Evolutionary conservation across 2,888 invertebrate genomes (phyloP).

Genomic region (Cephus spinipes): DNA sequence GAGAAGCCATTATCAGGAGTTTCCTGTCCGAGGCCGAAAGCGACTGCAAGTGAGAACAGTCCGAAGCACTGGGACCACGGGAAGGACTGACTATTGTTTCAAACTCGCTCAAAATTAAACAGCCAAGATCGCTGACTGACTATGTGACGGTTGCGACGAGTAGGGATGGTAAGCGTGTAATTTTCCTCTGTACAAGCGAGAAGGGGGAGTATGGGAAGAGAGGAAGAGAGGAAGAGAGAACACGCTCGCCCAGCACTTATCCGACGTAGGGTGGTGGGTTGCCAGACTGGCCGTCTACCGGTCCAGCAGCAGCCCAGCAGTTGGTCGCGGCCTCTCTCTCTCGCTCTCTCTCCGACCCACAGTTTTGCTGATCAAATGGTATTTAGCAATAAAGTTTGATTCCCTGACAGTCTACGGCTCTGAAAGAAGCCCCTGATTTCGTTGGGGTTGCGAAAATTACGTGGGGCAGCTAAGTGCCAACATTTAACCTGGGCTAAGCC

Average conservation of each 20-base stretch:
- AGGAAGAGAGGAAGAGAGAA: not conserved
- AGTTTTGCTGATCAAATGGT: slow-evolving; percentile 65
- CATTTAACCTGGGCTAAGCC: slow-evolving; percentile 33
- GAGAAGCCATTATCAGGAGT: slow-evolving; percentile 58
- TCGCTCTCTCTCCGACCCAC: not conserved
- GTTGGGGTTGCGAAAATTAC: slow-evolving; percentile 65
- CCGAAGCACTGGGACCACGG: no score
- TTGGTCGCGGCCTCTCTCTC: not conserved
- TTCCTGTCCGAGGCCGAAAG: not conserved
- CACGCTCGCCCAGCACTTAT: not conserved
- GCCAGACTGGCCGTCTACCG: no score
- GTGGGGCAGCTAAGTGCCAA: slow-evolving; percentile 38
- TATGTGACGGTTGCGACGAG: no score
- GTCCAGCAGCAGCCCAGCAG: no score
- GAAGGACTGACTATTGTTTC: no score
- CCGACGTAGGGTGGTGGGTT: no score
- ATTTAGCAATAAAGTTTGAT: slow-evolving; percentile 67
- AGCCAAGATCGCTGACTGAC: no score
- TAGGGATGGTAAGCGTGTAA: no score
- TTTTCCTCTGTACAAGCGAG: no score
- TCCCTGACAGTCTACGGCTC: slow-evolving; percentile 49
- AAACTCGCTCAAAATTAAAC: no score
- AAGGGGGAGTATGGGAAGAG: not conserved
- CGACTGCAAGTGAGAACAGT: not conserved
- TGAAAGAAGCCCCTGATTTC: slow-evolving; percentile 65